These are phyloP conservation scores for Drosophila prosaltans DNA, from an alignment of 1,140 invertebrate species.

Conservation along the genomic window DNA sequence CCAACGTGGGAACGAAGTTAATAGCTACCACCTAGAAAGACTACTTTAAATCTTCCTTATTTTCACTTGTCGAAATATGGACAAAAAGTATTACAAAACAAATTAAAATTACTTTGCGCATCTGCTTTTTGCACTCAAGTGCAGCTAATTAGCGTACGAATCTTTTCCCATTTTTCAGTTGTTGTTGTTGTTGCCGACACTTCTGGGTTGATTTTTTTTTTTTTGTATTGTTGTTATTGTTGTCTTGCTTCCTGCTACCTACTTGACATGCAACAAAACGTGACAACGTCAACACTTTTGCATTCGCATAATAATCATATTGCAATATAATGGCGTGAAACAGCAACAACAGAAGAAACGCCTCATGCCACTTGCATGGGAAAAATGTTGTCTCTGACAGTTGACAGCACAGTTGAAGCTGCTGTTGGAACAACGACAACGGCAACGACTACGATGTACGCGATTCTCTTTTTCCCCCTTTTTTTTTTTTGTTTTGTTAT, in stretches of 20 bases:
- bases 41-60: not conserved
- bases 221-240: not conserved
- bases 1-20: no score
- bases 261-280: conserved; percentile 75
- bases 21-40: no score
- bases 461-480: conserved; percentile 29
- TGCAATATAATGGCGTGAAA: conserved; percentile 77
- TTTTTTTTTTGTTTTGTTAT: not conserved
- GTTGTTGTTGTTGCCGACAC: not conserved
- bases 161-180: not conserved
- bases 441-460: conserved; percentile 44
- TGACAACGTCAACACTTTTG: conserved; percentile 77
- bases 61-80: not conserved
- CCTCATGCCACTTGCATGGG: conserved; percentile 32
- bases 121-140: conserved; percentile 9
- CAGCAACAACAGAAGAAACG: conserved; percentile 52
- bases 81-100: not conserved
- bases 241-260: conserved; percentile 17
- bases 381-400: conserved; percentile 65
- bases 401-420: conserved; percentile 69
- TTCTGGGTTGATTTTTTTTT: conserved; percentile 29
- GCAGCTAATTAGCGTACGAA: conserved; percentile 32
- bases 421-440: conserved; percentile 46
- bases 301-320: conserved; percentile 79
- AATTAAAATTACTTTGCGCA: not conserved